These are phyloP conservation scores for Euwallacea fornicatus DNA, from an alignment of 1,140 invertebrate genomes.

Conservation along the genomic window DNA sequence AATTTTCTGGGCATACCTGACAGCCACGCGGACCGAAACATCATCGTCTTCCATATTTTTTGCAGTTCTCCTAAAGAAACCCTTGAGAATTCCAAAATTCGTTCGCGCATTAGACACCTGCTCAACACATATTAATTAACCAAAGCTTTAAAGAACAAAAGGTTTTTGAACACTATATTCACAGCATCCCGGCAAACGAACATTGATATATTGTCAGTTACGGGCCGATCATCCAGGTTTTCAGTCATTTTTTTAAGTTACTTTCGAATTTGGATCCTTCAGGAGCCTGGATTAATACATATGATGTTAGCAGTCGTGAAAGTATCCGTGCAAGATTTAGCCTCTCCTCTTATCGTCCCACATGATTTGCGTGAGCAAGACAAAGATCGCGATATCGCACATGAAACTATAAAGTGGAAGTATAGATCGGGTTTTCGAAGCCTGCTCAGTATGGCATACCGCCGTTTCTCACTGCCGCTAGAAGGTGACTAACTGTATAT, in stretches of 20 bases:
- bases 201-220: constrained; percentile 12
- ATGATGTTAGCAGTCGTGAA: constrained; percentile 30
- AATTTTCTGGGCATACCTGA: constrained; percentile 42
- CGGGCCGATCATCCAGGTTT: constrained; percentile 1
- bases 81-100: constrained; percentile 19
- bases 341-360: constrained; percentile 29
- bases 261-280: constrained; percentile 25
- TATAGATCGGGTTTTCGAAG: constrained; percentile 29
- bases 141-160: constrained; percentile 30
- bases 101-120: constrained; percentile 36
- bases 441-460: constrained; percentile 32
- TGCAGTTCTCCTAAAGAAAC: constrained; percentile 31
- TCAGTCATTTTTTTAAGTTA: constrained; percentile 29
- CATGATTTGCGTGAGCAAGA: constrained; percentile 25
- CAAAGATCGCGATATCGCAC: constrained; percentile 27
- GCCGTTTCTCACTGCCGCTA: constrained; percentile 28
- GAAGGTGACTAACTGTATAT: constrained; percentile 41
- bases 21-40: constrained; percentile 50
- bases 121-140: constrained; percentile 38
- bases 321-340: constrained; percentile 34
- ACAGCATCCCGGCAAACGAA: constrained; percentile 28
- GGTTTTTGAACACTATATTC: constrained; percentile 20
- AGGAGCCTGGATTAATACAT: constrained; percentile 21
- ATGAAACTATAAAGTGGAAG: constrained; percentile 15
- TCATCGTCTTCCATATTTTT: constrained; percentile 50